Base-by-base conservation (phyloP, 2,797 vertebrate species). In the Gallinago nigripennis region DNA sequence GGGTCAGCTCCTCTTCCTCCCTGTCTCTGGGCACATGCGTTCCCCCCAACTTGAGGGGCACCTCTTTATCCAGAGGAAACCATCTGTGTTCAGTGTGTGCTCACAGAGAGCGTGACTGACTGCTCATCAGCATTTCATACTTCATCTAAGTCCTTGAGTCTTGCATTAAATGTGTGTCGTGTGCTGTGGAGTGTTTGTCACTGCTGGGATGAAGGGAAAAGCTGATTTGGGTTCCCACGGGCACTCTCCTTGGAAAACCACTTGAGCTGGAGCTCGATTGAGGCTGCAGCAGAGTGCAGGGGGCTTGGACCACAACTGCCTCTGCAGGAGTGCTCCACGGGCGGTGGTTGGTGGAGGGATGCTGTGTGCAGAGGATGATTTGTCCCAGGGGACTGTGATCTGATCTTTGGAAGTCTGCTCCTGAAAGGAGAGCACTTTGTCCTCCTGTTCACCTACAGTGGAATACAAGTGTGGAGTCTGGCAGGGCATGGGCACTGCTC, bases 111-210 rank as follows among this genome's bases (percentile, higher is more conserved):
- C 12, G 12, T 76, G 89, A 76, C 73, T 61, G 53, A 58, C 76
- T 69, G 63, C 75, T 90, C 92, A 88, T 94, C 84, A 90, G 82
- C 95, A 91, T 95, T 91, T 91, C 97, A 92, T 87, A 71, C 82
- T 83, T 92, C 93, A 94, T 95, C 81, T 8, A 6, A 92, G 86
- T 92, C 90, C 57, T 66, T 51, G 58, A 93, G 84, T 91, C 93
- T 78, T 92, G 80, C 91, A 77, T 92, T 92, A 86, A 85, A 81
- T 53, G 75, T 56, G 63, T 94, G 94, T 95, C 0, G 70, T 95
- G 95, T 97, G 95, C 91, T 69, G 91, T 96, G 96, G 87, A 88
- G 91, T 96, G 91, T 96, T 88, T 78, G 45, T 88, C 64, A 30
- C 71, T 66, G 48, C 77, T 35, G 56, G 71, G 92, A 84, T 88